Conservation (phyloP, 2,888 invertebrate species). For the Syritta pipiens region DNA sequence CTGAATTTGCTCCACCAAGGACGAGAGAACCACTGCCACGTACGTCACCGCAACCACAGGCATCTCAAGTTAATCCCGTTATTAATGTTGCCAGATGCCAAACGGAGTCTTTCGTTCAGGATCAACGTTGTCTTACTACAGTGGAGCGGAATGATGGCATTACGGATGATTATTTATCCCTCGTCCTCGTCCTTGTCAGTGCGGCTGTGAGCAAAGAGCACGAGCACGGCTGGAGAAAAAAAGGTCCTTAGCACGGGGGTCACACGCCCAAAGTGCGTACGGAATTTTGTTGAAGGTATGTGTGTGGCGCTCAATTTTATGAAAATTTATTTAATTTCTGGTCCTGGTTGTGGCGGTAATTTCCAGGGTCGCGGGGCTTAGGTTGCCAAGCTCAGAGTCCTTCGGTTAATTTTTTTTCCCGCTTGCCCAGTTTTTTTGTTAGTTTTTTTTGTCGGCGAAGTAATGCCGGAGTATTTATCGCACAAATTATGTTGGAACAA, state of each 20-base stretch:
- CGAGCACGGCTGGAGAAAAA: no score
- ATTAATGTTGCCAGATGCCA: constrained; percentile 56
- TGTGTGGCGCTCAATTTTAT: constrained; percentile 39
- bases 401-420: background rate
- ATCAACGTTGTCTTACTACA: constrained; percentile 32
- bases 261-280: constrained; percentile 2
- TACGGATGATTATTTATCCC: constrained; percentile 47
- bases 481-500: constrained; percentile 25
- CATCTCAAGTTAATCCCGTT: constrained; percentile 53
- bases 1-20: constrained; percentile 18
- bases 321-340: constrained; percentile 52
- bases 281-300: background rate
- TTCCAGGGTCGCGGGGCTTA: constrained; percentile 38
- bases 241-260: constrained; percentile 4
- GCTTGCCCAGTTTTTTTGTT: background rate
- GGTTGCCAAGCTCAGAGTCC: constrained; percentile 22
- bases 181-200: background rate
- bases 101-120: constrained; percentile 26
- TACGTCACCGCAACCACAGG: constrained; percentile 10
- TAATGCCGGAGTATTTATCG: constrained; percentile 28
- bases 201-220: background rate
- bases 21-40: constrained; percentile 2
- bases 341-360: constrained; percentile 43
- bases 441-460: background rate
- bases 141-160: constrained; percentile 36